Conservation (phyloP, 2,113 vertebrate genomes). For the Philantomba maxwellii region DNA sequence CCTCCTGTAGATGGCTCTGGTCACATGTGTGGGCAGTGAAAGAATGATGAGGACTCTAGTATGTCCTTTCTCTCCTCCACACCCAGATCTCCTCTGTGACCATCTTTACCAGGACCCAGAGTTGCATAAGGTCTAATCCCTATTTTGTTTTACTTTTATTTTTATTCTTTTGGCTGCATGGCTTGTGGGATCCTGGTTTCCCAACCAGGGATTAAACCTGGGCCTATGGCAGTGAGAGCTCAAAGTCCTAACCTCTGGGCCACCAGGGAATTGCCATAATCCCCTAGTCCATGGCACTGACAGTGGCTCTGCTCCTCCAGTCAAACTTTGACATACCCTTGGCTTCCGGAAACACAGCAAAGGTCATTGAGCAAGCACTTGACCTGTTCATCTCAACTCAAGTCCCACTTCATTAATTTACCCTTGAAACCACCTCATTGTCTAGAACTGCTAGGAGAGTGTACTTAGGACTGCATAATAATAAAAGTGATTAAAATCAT, state of each 20-base stretch:
- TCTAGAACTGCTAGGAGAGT: not conserved
- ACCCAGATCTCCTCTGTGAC: not conserved
- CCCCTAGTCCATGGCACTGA: not conserved
- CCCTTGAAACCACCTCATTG: not conserved
- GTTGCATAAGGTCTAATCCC: not conserved
- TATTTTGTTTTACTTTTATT: not conserved
- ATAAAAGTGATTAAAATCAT: not conserved
- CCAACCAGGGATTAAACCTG: not conserved
- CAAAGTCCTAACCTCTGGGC: not conserved
- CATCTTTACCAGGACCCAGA: not conserved
- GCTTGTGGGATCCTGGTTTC: not conserved
- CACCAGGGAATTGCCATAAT: not conserved
- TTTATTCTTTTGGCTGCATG: not conserved
- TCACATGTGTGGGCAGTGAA: not conserved
- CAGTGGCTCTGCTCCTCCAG: not conserved
- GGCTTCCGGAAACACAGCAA: not conserved
- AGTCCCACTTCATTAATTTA: not conserved
- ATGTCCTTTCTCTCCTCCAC: not conserved
- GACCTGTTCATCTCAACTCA: not conserved
- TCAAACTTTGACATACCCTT: not conserved
- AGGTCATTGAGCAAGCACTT: not conserved
- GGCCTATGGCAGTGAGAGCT: not conserved
- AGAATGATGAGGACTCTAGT: accelerated
- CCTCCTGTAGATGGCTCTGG: not conserved
- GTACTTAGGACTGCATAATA: not conserved